A percentile compares a stretch with the other conserved stretches of the same genome.
Evolutionary conservation across 1,140 invertebrate species (phyloP).

Genomic region (Pogonomyrmex barbatus): DNA sequence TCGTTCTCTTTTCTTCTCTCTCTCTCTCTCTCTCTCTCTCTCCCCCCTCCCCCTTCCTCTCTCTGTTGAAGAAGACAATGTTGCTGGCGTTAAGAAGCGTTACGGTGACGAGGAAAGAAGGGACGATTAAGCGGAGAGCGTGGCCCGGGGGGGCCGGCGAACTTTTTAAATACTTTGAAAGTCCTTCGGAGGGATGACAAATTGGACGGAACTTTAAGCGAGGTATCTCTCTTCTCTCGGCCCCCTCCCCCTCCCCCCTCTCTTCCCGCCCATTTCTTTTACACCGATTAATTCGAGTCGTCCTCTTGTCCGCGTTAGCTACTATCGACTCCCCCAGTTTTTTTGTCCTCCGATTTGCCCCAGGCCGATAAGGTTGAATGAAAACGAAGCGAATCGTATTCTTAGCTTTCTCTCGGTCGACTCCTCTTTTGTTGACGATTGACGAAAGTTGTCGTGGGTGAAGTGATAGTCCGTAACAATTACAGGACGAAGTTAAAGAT

Average conservation of each 20-base stretch:
- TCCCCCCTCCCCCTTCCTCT: neutral
- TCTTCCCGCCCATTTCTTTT: neutral
- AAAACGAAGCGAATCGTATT: constrained; percentile 44
- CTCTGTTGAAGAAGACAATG: constrained; percentile 36
- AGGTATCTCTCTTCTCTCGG: constrained; percentile 19
- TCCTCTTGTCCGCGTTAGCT: constrained; percentile 58
- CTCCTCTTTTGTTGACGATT: neutral
- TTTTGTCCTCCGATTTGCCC: constrained; percentile 1
- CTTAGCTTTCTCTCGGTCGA: constrained; percentile 6
- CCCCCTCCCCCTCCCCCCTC: constrained; percentile 6
- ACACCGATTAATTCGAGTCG: constrained; percentile 70
- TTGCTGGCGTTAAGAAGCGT: constrained; percentile 70
- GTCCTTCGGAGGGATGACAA: constrained; percentile 72
- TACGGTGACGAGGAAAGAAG: constrained; percentile 34
- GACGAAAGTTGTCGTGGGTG: neutral
- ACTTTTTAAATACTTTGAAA: constrained; percentile 78
- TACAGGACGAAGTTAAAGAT: neutral
- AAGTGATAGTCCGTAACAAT: neutral
- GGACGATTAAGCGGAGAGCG: constrained; percentile 69
- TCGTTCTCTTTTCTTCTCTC: neutral
- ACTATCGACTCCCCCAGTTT: constrained; percentile 5
- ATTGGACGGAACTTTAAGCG: constrained; percentile 68
- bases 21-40: constrained; percentile 9
- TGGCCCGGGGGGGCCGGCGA: constrained; percentile 66
- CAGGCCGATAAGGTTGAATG: constrained; percentile 22